Evolutionary conservation across 2,888 invertebrate genomes (phyloP).

Genomic region (Phytoseiulus persimilis): DNA sequence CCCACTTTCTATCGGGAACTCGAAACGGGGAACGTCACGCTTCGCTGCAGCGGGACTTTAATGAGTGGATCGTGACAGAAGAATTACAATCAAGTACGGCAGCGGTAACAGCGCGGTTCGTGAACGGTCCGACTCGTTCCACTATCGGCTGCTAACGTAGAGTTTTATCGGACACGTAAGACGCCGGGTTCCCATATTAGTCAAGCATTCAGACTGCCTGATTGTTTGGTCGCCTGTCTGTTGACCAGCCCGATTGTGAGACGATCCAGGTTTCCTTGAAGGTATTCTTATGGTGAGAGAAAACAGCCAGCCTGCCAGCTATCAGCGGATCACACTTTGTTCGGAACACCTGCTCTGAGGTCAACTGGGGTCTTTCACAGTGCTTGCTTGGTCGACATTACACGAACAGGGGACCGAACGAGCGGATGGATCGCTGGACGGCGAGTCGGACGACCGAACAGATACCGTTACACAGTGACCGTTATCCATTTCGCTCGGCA

Average conservation of each 20-base stretch:
- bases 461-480: neutral
- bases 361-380: constrained; percentile 5
- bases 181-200: neutral
- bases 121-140: neutral
- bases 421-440: neutral
- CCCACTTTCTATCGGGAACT: neutral
- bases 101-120: neutral
- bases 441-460: neutral
- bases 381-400: neutral
- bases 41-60: neutral
- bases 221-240: neutral
- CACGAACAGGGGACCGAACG: neutral
- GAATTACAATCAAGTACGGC: neutral
- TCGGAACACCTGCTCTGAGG: neutral
- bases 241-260: neutral
- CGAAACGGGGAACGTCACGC: neutral
- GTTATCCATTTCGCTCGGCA: neutral
- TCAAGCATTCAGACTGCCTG: neutral
- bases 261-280: neutral
- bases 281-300: neutral
- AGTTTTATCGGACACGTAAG: neutral
- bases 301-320: neutral
- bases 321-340: neutral
- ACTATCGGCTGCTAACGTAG: neutral
- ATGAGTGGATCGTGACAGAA: neutral